phyloP scores from a whole-genome alignment of 2,888 invertebrate genomes.

The Hypercompe scribonia region DNA sequence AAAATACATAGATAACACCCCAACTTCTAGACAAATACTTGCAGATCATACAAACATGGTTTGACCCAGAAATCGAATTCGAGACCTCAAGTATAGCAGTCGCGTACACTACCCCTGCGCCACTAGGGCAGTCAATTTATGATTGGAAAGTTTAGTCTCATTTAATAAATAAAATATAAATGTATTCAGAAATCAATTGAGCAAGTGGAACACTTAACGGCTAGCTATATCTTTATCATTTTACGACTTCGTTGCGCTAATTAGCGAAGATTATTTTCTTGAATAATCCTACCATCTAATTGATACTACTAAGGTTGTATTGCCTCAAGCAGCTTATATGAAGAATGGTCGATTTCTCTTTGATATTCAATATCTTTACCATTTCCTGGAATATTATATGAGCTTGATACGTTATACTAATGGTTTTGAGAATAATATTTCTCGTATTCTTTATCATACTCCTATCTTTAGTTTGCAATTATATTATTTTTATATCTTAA shows the following conservation, averaged over 20 bases:
- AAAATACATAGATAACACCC: no score
- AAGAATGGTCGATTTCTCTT: background rate
- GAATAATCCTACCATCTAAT: background rate
- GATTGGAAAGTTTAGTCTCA: no score
- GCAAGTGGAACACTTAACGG: background rate
- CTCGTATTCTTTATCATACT: background rate
- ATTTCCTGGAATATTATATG: background rate
- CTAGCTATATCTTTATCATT: background rate
- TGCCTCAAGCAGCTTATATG: background rate
- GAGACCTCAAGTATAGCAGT: no score
- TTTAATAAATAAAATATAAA: no score
- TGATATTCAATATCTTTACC: conserved; percentile 1
- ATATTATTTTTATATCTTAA: no score
- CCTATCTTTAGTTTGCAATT: no score
- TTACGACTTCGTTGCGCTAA: background rate
- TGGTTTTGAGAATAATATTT: background rate
- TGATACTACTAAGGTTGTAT: background rate
- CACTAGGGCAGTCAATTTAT: no score
- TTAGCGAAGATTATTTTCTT: background rate
- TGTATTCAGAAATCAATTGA: background rate
- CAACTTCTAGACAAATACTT: no score
- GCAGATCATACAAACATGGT: no score
- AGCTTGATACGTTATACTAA: background rate
- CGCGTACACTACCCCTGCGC: no score
- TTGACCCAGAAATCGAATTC: no score